phyloP scores from a whole-genome alignment of 1,140 invertebrate genomes.

The Dreissena rostriformis region DNA sequence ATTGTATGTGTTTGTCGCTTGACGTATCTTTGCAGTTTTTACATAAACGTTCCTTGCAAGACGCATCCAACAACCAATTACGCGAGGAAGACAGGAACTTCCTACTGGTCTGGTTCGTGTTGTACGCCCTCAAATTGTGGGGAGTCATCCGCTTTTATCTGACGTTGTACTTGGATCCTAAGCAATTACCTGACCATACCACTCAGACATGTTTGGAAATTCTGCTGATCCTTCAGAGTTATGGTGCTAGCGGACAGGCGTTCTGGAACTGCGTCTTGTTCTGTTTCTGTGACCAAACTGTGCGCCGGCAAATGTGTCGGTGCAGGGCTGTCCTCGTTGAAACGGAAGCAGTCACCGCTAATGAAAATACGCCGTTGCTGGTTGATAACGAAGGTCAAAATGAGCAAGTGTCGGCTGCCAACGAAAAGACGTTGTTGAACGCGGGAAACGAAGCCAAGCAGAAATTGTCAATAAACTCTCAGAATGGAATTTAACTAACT shows the following conservation, averaged over 20 bases:
- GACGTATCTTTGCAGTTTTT: too few relatives aligned
- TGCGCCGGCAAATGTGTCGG: not conserved
- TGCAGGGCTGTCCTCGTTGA: not conserved
- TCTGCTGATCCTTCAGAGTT: constrained; percentile 47
- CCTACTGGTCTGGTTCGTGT: constrained; percentile 27
- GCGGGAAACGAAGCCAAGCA: too few relatives aligned
- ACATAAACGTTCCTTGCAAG: too few relatives aligned
- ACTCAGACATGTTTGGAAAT: constrained; percentile 14
- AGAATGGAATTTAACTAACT: too few relatives aligned
- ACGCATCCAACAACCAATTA: not conserved
- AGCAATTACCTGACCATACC: not conserved
- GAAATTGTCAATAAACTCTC: too few relatives aligned
- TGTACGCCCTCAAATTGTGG: constrained; percentile 38
- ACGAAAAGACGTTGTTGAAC: too few relatives aligned
- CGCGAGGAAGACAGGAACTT: constrained; percentile 38
- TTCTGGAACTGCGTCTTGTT: constrained; percentile 59
- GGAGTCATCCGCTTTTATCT: constrained; percentile 47
- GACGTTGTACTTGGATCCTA: not conserved
- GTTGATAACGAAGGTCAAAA: too few relatives aligned
- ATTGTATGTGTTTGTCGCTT: too few relatives aligned
- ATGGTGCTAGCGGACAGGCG: constrained; percentile 55
- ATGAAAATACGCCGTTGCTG: too few relatives aligned
- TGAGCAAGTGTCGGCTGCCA: too few relatives aligned
- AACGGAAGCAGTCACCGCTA: too few relatives aligned
- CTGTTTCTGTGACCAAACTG: constrained; percentile 49